These are phyloP conservation scores for Pseudois nayaur DNA, from an alignment of 2,113 vertebrate genomes.

Conservation along the genomic window DNA sequence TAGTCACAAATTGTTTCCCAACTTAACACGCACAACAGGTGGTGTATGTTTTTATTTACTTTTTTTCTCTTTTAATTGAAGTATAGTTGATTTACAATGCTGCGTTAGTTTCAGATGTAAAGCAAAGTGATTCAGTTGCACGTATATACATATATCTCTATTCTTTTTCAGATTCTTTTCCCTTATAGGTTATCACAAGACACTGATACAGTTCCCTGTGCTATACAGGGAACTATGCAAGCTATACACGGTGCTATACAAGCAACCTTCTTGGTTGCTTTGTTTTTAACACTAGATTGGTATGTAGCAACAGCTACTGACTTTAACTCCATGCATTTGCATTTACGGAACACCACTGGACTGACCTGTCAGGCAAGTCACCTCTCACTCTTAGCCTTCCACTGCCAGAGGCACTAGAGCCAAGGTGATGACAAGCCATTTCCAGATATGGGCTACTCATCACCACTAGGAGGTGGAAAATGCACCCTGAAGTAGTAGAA, in stretches of 20 bases:
- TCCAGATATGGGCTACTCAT: neutral
- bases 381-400: neutral
- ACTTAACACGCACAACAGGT: neutral
- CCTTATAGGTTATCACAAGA: neutral
- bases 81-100: neutral
- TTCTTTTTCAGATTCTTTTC: neutral
- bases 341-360: conserved; percentile 28
- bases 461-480: neutral
- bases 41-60: neutral
- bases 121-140: neutral
- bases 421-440: neutral
- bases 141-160: neutral
- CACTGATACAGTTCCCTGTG: neutral
- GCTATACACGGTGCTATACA: neutral
- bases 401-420: neutral
- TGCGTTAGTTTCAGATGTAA: neutral
- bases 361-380: conserved; percentile 4
- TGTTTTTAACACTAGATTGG: neutral
- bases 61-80: neutral
- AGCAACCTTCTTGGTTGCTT: neutral
- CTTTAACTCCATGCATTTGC: neutral
- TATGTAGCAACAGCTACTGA: neutral
- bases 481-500: neutral
- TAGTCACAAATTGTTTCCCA: neutral
- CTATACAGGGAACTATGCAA: neutral